These are phyloP conservation scores for Bombus terrestris DNA, from an alignment of 1,140 invertebrate genomes.

Conservation along the genomic window DNA sequence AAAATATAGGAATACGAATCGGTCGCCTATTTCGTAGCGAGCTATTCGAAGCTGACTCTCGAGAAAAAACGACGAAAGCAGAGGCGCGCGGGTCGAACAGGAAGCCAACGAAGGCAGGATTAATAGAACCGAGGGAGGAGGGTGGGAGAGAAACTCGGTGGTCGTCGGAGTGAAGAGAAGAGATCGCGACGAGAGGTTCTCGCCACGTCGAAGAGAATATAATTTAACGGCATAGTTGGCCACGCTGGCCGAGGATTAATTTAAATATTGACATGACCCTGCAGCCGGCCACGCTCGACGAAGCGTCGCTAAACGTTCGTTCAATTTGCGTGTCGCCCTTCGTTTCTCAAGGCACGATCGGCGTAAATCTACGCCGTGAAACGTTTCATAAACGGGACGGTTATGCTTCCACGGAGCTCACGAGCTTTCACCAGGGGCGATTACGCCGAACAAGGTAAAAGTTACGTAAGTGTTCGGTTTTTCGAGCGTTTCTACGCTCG, in stretches of 20 bases:
- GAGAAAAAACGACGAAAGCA: background rate
- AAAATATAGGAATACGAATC: background rate
- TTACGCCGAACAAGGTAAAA: too few species aligned
- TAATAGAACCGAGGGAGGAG: background rate
- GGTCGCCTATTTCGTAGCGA: background rate
- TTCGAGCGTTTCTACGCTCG: background rate
- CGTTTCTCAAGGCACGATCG: conserved; percentile 55
- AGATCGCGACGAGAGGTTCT: conserved; percentile 6
- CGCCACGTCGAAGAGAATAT: conserved; percentile 33
- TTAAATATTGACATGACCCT: conserved; percentile 70
- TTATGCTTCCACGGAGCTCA: conserved; percentile 14
- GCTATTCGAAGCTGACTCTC: background rate
- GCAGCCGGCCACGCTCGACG: conserved; percentile 61
- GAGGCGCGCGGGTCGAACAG: background rate
- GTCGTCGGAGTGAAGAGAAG: background rate
- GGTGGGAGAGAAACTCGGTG: background rate
- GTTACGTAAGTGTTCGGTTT: conserved; percentile 27
- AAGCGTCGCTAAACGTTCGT: conserved; percentile 66
- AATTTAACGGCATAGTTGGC: conserved; percentile 39
- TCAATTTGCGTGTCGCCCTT: conserved; percentile 65
- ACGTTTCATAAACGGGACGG: conserved; percentile 37
- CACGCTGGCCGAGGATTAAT: conserved; percentile 59
- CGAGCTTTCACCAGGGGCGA: background rate
- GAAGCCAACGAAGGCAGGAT: background rate
- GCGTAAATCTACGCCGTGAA: conserved; percentile 62